Evolutionary conservation across 2,113 vertebrate species (phyloP).

Genomic region (Pterophyllum scalare): DNA sequence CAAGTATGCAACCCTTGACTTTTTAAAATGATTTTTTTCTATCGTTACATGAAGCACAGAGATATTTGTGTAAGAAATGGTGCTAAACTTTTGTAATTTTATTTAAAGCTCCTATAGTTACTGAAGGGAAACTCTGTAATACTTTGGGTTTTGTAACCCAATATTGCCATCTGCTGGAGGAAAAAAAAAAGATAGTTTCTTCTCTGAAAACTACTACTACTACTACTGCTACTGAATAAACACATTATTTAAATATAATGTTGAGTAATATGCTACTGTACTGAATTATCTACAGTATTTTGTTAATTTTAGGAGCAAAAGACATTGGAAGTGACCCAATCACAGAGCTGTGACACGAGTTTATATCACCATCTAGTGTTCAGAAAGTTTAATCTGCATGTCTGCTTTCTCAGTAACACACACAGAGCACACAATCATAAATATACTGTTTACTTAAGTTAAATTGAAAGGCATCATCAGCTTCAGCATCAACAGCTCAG

Average conservation of each 20-base stretch:
- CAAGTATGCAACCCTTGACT: not conserved
- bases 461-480: conserved; percentile 3
- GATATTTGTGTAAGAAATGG: not conserved
- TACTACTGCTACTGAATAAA: not conserved
- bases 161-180: not conserved
- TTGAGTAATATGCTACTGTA: not conserved
- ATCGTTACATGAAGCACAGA: not conserved
- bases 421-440: not conserved
- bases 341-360: not conserved
- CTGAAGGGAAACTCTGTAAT: not conserved
- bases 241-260: not conserved
- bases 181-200: not conserved
- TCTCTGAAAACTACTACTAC: not conserved
- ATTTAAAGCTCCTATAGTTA: not conserved
- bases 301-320: not conserved
- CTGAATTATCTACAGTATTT: rapidly evolving
- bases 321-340: rapidly evolving
- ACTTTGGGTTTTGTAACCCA: not conserved
- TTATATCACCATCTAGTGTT: conserved; percentile 57
- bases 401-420: not conserved
- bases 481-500: not conserved
- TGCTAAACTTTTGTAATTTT: not conserved
- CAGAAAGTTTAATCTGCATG: not conserved
- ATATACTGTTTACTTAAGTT: conserved; percentile 6
- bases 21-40: not conserved